phyloP scores from a whole-genome alignment of 1,140 invertebrate genomes.

The Phymorhynchus buccinoides region DNA sequence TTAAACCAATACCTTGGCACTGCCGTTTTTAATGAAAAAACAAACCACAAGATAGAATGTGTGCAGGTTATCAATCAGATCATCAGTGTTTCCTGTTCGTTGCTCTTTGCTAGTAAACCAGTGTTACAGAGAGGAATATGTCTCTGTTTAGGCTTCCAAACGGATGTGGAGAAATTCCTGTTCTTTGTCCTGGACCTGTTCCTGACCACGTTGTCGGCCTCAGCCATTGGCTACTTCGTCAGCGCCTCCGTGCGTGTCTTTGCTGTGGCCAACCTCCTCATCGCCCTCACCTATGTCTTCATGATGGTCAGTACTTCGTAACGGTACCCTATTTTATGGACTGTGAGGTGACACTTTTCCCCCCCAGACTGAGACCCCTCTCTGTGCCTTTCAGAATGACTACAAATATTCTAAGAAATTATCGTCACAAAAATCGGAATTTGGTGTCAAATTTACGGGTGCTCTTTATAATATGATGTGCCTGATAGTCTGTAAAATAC shows the following conservation, averaged over 20 bases:
- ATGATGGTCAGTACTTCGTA: constrained; percentile 71
- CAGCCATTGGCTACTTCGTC: constrained; percentile 67
- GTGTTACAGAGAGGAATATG: constrained; percentile 66
- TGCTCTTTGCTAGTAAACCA: constrained; percentile 57
- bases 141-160: constrained; percentile 61
- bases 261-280: constrained; percentile 69
- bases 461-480: no score
- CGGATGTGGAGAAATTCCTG: constrained; percentile 61
- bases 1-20: no score
- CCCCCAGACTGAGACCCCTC: no score
- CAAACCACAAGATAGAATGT: no score
- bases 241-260: constrained; percentile 66
- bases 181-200: constrained; percentile 67
- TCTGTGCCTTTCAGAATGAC: no score
- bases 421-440: no score
- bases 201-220: constrained; percentile 65
- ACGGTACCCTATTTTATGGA: no score
- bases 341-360: no score
- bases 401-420: no score
- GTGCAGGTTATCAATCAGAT: constrained; percentile 62
- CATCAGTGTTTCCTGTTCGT: constrained; percentile 67
- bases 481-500: no score
- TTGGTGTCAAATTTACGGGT: no score
- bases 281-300: constrained; percentile 68
- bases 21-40: no score